phyloP scores from a whole-genome alignment of 2,113 vertebrate species.

The Chamaetylas fuelleborni region DNA sequence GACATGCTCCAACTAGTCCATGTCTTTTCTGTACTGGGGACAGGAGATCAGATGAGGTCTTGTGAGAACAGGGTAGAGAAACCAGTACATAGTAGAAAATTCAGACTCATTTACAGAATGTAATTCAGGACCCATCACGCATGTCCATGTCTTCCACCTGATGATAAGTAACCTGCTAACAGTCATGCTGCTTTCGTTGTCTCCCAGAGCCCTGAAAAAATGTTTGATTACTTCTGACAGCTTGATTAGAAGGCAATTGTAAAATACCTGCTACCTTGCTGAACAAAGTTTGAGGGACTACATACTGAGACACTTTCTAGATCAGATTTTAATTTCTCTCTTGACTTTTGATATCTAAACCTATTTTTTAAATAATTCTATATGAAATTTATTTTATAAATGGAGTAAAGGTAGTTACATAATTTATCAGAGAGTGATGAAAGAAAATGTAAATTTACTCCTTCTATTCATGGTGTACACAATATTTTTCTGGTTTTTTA shows the following conservation, averaged over 20 bases:
- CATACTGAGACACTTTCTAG: background rate
- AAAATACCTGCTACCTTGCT: background rate
- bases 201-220: background rate
- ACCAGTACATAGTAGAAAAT: background rate
- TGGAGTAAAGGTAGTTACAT: background rate
- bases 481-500: background rate
- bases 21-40: background rate
- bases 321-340: background rate
- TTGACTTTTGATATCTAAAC: background rate
- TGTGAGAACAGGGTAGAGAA: background rate
- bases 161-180: background rate
- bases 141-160: background rate
- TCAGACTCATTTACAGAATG: background rate
- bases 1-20: accelerated
- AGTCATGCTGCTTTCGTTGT: background rate
- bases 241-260: background rate
- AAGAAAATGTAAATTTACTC: background rate
- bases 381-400: background rate
- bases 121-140: background rate
- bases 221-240: background rate
- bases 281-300: background rate
- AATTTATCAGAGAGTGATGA: background rate
- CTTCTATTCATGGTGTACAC: background rate
- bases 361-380: background rate
- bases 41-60: background rate